Evolutionary conservation across 2,797 vertebrate species (phyloP).

Genomic region (Acanthopagrus latus): DNA sequence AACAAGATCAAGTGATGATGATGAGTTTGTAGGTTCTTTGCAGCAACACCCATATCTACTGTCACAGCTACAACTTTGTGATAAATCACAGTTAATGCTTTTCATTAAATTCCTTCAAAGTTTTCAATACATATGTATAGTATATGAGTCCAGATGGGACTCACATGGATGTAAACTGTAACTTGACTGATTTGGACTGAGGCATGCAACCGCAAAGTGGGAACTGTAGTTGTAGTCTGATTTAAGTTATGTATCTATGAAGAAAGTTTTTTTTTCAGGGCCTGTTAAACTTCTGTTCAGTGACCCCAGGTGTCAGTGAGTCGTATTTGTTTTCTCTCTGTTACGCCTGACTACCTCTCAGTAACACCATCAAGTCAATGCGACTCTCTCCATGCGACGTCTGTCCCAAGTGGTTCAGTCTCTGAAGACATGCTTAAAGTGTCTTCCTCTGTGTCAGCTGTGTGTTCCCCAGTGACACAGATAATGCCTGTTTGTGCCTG

Average conservation of each 20-base stretch:
- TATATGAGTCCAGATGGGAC: no score
- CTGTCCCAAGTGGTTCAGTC: conserved; percentile 48
- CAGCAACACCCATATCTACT: no score
- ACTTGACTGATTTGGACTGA: no score
- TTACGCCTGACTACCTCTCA: neutral
- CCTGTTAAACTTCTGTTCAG: neutral
- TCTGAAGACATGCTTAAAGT: conserved; percentile 16
- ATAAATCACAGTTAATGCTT: no score
- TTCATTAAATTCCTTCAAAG: no score
- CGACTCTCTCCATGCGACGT: conserved; percentile 14
- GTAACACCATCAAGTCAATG: conserved; percentile 9
- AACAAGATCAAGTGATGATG: no score
- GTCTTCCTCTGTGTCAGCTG: conserved; percentile 10
- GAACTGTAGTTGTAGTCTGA: neutral
- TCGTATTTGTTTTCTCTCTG: neutral
- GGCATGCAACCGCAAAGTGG: no score
- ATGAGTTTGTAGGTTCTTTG: no score
- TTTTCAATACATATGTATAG: no score
- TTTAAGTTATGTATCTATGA: neutral
- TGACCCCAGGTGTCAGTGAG: neutral
- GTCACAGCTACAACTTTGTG: no score
- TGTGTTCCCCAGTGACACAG: conserved; percentile 19
- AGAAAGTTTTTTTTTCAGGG: neutral
- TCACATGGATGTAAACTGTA: no score
- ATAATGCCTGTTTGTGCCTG: neutral